Evolutionary conservation across 1,140 invertebrate species (phyloP).

Genomic region (Maniola jurtina): DNA sequence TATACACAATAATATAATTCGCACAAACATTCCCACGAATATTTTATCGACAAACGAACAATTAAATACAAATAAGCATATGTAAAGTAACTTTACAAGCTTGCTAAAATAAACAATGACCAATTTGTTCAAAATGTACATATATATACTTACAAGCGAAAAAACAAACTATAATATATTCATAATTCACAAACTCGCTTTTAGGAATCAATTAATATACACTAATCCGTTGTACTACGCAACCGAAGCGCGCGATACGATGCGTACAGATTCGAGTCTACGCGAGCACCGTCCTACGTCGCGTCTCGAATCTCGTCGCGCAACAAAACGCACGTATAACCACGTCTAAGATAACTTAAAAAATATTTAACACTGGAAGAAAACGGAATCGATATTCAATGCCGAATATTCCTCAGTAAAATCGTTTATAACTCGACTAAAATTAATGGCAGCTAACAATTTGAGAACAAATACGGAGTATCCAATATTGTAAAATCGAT

Average conservation of each 20-base stretch:
- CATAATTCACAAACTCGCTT: conserved; percentile 44
- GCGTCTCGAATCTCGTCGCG: not conserved
- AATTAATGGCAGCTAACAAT: conserved; percentile 34
- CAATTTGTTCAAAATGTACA: conserved; percentile 71
- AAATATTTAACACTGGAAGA: conserved; percentile 46
- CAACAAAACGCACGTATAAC: conserved; percentile 22
- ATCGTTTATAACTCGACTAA: conserved; percentile 23
- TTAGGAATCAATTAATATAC: conserved; percentile 45
- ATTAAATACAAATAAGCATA: conserved; percentile 55
- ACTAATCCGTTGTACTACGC: conserved; percentile 38
- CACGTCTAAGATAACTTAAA: conserved; percentile 44
- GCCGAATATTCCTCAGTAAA: conserved; percentile 23
- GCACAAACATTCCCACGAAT: conserved; percentile 29
- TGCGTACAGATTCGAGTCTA: conserved; percentile 19
- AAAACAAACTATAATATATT: conserved; percentile 52
- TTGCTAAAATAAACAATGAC: conserved; percentile 51
- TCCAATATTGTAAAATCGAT: conserved; percentile 28
- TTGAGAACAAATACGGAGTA: conserved; percentile 29
- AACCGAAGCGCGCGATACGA: conserved; percentile 20
- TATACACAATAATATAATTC: conserved; percentile 61
- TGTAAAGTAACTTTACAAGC: conserved; percentile 59
- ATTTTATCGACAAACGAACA: conserved; percentile 23
- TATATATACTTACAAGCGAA: conserved; percentile 72
- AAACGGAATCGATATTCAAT: conserved; percentile 39
- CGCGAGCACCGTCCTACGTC: not conserved